A percentile compares a stretch with the other conserved stretches of the same genome.
These are phyloP conservation scores for Hyppa rectilinea DNA, from an alignment of 2,888 invertebrate genomes.

Conservation along the genomic window DNA sequence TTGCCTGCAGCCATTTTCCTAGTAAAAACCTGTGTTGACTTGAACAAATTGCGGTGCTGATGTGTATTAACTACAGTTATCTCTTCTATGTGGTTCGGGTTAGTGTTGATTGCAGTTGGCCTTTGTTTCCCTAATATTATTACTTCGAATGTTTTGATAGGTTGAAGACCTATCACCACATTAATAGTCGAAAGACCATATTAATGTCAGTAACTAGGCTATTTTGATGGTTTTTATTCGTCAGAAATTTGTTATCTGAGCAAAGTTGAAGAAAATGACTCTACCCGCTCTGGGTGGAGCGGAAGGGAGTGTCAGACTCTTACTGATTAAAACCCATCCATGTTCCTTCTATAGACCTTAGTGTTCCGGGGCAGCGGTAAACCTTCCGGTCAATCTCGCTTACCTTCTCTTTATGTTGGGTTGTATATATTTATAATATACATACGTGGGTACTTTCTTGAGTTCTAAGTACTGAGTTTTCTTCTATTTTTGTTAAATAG, in stretches of 20 bases:
- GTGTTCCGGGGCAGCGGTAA: too few relatives aligned
- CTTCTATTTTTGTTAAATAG: background rate
- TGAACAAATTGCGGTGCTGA: constrained; percentile 14
- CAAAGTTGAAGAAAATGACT: background rate
- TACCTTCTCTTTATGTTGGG: too few relatives aligned
- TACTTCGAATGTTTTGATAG: constrained; percentile 7
- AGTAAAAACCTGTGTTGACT: constrained; percentile 19
- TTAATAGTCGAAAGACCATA: too few relatives aligned
- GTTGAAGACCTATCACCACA: too few relatives aligned
- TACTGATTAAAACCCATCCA: too few relatives aligned
- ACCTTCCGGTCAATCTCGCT: too few relatives aligned
- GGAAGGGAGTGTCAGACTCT: too few relatives aligned
- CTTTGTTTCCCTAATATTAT: background rate
- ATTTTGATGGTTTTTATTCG: background rate
- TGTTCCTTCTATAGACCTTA: too few relatives aligned
- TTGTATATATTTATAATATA: too few relatives aligned
- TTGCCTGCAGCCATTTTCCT: constrained; percentile 1
- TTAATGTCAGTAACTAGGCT: background rate
- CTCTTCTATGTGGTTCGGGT: constrained; percentile 2
- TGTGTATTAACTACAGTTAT: constrained; percentile 16
- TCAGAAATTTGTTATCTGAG: background rate
- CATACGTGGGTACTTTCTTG: background rate
- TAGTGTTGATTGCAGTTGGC: constrained; percentile 23
- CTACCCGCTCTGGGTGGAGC: too few relatives aligned
- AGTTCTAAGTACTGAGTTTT: background rate